Evolutionary conservation across 2,888 invertebrate species (phyloP).

Genomic region (Andrena flavipes): DNA sequence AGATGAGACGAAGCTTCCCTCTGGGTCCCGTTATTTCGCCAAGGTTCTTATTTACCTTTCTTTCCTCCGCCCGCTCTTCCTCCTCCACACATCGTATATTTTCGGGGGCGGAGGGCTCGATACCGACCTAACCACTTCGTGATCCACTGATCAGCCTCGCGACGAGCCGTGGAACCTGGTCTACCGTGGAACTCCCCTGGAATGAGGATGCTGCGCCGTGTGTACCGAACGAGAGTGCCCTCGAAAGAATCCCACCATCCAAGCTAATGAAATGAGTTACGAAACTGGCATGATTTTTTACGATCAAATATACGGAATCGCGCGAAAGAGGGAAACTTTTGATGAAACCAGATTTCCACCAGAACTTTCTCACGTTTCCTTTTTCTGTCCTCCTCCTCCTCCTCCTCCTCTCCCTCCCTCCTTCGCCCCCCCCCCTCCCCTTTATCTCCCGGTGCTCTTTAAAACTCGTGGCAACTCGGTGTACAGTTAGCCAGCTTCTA

Average conservation of each 20-base stretch:
- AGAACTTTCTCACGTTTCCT: constrained; percentile 1
- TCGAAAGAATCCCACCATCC: constrained; percentile 8
- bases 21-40: constrained; percentile 70
- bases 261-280: constrained; percentile 44
- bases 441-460: neutral
- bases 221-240: neutral
- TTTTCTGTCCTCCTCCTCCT: no score
- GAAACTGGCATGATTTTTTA: constrained; percentile 43
- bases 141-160: constrained; percentile 63
- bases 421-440: neutral
- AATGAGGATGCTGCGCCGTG: constrained; percentile 28
- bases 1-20: constrained; percentile 69
- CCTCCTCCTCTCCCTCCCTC: no score
- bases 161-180: constrained; percentile 40
- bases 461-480: constrained; percentile 5
- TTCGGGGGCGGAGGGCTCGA: constrained; percentile 61
- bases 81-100: constrained; percentile 68
- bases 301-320: constrained; percentile 15
- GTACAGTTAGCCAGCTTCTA: constrained; percentile 30
- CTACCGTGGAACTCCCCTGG: constrained; percentile 25
- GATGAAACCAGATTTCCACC: constrained; percentile 37
- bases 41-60: constrained; percentile 80
- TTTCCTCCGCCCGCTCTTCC: constrained; percentile 55
- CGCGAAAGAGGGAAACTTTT: constrained; percentile 31
- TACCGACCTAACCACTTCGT: constrained; percentile 63